Evolutionary conservation across 2,888 invertebrate genomes (phyloP), one percentile per base, ranked within the genome.

Genomic region (Acrobasis suavella): DNA sequence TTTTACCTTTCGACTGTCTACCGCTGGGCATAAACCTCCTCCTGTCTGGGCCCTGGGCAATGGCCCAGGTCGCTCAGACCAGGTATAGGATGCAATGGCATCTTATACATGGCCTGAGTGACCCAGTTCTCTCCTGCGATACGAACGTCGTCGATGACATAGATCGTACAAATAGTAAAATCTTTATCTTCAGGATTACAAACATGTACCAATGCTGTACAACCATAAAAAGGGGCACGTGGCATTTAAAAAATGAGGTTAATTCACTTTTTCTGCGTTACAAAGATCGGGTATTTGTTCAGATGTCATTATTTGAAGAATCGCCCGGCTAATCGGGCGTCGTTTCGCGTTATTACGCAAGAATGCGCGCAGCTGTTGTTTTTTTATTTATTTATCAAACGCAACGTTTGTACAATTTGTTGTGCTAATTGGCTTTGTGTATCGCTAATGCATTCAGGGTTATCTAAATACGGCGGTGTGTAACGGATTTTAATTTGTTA

Each of bases 281-380:
- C 65, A 63, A 65, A 68, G 49, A 37, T 37, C 37, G 42, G 52
- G 37, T 85, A 85, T 86, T 86, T 85, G 78, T 80, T 82, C 85
- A 85, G 83, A 78, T 85, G 84, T 81, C 82, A 79, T 76, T 85
- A 78, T 84, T 82, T 83, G 80, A 80, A 73, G 78, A 80, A 82
- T 80, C 78, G 75, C 50, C 63, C 64, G 66, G 65, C 71, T 78
- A 81, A 82, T 80, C 76, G 75, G 65, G 65, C 66, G 73, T 75
- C 76, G 73, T 73, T 75, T 75, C 69, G 72, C 70, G 77, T 83
- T 81, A 79, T 71, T 69, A 80, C 82, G 86, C 76, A 69, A 74
- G 74, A 72, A 64, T 76, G 81, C 56, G 62, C 60, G 77, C 86
- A 87, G 86, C 87, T 86, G 87, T 77, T 74, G 71, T 70, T 66